Evolutionary conservation across 2,888 invertebrate species (phyloP), one percentile per base, ranked within the genome.

Genomic region (Drosophila sordidula): DNA sequence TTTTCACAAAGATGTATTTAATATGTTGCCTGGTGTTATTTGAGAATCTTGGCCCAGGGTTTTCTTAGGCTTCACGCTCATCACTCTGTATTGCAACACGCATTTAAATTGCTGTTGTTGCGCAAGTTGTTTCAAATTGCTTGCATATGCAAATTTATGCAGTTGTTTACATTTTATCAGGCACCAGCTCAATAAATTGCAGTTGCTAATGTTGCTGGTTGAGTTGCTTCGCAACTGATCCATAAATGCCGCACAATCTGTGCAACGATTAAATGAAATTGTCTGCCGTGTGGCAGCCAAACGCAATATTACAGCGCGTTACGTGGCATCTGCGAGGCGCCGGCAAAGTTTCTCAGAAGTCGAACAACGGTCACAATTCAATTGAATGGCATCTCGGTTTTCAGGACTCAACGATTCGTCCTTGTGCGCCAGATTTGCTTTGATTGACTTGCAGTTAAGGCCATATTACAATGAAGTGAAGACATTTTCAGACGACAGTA

Each of bases 321-420:
- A 50, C 38, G 26, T 52, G 55, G 41, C 46, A 58, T 34, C 55
- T 34, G 45, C 18, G 36, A 58, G 78, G 59, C 79, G 76, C 75
- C 76, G 9, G n/a, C 12, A 56, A 62, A 70, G 61, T 70, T 67
- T 64, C 44, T 26, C 9, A 22, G 14, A 54, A 50, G 32, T 47
- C 39, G 42, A 61, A 49, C 44, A 41, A 52, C 46, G 69, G 49
- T 49, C 59, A 67, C 55, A 80, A 70, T 64, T 69, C 63, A 66
- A 76, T 73, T 79, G 63, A 82, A 77, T 57, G 42, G 36, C 69
- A 73, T 36, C 42, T 64, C 56, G 58, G 42, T n/a, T 56, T 54
- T 46, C 62, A 50, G 56, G 38, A 62, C 29, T 63, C 55, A 62
- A 57, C 44, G 16, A 55, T 44, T 54, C 6, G n/a, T 32, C 18